Percentiles rank a stretch among this genome's conserved stretches.
Conservation (phyloP, 2,888 invertebrate species). For the Drosophila mulleri region DNA sequence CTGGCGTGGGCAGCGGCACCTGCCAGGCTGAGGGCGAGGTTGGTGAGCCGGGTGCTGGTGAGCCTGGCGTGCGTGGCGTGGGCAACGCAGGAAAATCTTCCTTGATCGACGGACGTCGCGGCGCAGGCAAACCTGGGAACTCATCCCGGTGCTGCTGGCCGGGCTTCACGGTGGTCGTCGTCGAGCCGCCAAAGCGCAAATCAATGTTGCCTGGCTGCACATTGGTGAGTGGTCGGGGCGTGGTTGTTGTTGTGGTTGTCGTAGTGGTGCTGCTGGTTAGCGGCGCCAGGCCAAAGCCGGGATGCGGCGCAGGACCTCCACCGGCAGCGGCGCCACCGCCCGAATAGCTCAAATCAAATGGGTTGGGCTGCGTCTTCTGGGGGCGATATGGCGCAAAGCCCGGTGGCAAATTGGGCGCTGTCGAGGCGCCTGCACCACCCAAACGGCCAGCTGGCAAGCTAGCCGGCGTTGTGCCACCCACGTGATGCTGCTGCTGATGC, state of each 20-base stretch:
- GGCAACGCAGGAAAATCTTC: constrained; percentile 83
- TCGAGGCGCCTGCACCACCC: constrained; percentile 25
- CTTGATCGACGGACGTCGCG: constrained; percentile 59
- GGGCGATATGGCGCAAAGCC: constrained; percentile 77
- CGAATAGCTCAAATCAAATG: constrained; percentile 82
- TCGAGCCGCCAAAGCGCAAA: constrained; percentile 58
- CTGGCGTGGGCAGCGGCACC: constrained; percentile 67
- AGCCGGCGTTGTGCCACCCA: background rate
- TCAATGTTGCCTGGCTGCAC: constrained; percentile 52
- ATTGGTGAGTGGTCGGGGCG: constrained; percentile 45
- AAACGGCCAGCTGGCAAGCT: constrained; percentile 32
- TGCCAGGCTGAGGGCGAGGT: constrained; percentile 70
- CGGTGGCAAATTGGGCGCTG: constrained; percentile 68
- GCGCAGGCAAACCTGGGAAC: constrained; percentile 77
- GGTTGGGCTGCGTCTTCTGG: constrained; percentile 80
- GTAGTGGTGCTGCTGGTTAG: constrained; percentile 55
- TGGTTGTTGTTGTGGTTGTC: constrained; percentile 54
- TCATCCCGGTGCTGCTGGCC: constrained; percentile 68
- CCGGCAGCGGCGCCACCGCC: constrained; percentile 49
- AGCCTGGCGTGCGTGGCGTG: constrained; percentile 59
- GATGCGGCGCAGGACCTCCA: constrained; percentile 47
- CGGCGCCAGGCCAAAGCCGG: constrained; percentile 70
- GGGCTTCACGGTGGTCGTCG: constrained; percentile 59
- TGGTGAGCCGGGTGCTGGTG: constrained; percentile 31
- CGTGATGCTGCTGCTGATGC: background rate